A percentile compares a stretch with the other conserved stretches of the same genome.
Evolutionary conservation across 2,888 invertebrate species (phyloP).

Genomic region (Drosophila robusta): DNA sequence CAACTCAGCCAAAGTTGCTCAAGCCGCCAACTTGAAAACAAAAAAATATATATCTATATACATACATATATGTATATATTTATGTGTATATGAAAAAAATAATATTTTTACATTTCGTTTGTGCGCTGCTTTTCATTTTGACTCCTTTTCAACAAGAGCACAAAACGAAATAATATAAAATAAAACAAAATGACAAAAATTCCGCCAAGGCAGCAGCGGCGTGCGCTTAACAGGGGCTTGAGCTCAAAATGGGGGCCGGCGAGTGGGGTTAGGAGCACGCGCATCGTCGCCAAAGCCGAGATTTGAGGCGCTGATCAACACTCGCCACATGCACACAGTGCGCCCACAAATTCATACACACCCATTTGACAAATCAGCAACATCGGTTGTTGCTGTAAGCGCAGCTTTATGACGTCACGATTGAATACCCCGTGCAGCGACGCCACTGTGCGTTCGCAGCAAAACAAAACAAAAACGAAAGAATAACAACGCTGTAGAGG

Average conservation of each 20-base stretch:
- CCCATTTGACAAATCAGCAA: not conserved
- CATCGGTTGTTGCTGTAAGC: slow-evolving; percentile 27
- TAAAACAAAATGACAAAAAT: slow-evolving; percentile 65
- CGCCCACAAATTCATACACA: not conserved
- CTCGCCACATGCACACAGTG: not conserved
- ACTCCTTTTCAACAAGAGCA: slow-evolving; percentile 73
- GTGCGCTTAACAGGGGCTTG: slow-evolving; percentile 20
- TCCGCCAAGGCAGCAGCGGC: slow-evolving; percentile 48
- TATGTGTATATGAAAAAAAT: slow-evolving; percentile 36
- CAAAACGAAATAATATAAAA: slow-evolving; percentile 68
- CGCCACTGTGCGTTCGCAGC: slow-evolving; percentile 46
- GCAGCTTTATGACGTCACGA: slow-evolving; percentile 23
- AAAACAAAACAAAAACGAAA: slow-evolving; percentile 62
- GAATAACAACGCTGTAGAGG: slow-evolving; percentile 61
- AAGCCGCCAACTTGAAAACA: slow-evolving; percentile 76
- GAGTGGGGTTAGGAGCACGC: not conserved
- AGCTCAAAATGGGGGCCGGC: not conserved
- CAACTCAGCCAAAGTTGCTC: slow-evolving; percentile 78
- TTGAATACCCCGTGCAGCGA: slow-evolving; percentile 25
- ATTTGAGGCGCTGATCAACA: slow-evolving; percentile 9
- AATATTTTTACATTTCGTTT: slow-evolving; percentile 78
- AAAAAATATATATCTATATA: slow-evolving; percentile 9
- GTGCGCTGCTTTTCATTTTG: slow-evolving; percentile 70
- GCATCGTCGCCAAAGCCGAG: slow-evolving; percentile 10
- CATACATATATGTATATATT: slow-evolving; percentile 6